Conservation (phyloP, 2,113 vertebrate genomes). For the Raja brachyura region DNA sequence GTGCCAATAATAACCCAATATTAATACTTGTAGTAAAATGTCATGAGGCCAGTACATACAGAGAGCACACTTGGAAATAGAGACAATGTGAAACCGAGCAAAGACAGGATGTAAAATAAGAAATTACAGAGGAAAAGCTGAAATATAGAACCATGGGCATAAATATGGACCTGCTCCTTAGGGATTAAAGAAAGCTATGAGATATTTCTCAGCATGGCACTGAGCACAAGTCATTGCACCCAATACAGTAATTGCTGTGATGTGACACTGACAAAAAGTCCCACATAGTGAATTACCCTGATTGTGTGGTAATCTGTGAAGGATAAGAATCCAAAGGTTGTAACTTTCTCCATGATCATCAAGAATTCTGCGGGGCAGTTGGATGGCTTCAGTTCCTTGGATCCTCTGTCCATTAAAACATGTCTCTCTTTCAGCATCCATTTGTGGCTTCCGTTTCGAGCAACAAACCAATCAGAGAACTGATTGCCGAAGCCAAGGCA, state of each 20-base stretch:
- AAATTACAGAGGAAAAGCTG: no score
- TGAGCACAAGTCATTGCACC: no score
- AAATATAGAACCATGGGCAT: no score
- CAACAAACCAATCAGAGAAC: constrained; percentile 48
- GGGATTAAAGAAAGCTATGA: neutral
- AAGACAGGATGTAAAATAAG: no score
- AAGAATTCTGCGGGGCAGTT: neutral
- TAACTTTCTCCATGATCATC: neutral
- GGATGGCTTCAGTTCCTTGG: neutral
- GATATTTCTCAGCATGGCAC: neutral
- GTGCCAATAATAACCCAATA: no score
- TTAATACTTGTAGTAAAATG: no score
- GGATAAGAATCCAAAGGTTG: neutral
- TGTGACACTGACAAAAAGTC: neutral
- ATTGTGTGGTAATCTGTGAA: neutral
- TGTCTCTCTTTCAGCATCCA: constrained; percentile 48
- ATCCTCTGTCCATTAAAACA: neutral
- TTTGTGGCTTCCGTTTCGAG: constrained; percentile 47
- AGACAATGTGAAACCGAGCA: no score
- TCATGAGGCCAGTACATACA: no score
- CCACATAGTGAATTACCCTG: neutral
- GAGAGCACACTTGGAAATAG: no score
- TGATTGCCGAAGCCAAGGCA: constrained; percentile 57
- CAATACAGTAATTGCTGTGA: neutral
- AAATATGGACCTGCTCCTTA: no score